Base-by-base conservation (phyloP, 2,113 vertebrate genomes). In the Grallaria varia region DNA sequence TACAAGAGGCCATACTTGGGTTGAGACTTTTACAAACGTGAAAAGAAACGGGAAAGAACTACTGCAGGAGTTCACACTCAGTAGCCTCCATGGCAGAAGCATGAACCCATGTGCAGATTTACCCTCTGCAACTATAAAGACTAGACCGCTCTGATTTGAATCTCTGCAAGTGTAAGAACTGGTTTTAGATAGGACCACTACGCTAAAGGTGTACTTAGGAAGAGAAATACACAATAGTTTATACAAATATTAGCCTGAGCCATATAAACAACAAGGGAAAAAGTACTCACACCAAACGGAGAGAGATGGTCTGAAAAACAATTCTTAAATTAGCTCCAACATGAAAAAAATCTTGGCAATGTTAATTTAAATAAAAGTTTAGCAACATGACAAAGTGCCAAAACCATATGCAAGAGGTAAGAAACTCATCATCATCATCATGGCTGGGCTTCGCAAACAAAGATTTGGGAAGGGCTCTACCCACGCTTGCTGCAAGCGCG, bases 31-130 rank as follows among this genome's bases (percentile, higher is more conserved):
- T 24, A 31, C 19, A 77, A 60, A 71, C 27, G 18, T n/a, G 18
- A 52, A 75, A 16, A 25, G 37, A 8, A 37, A 55, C 37, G 7
- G 6, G 7, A n/a, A 62, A 58, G 30, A 31, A 66, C 15, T 60
- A 33, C 24, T 56, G 22, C 33, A 55, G 21, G 35, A 72, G 22
- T 62, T 67, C 35, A 21, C 21, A 23, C 8, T 1, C 1, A 37
- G 14, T 39, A 64, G 24, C 14, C 12, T 64, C 17, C 1, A 0
- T n/a, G 59, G 30, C 9, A 78, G 49, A 64, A 40, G 10, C 24
- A 55, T 0, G 0, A 30, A 30, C 4, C 10, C 12, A 14, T 9
- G 22, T 45, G 33, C 22, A 40, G 33, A n/a, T 50, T 40, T 33
- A 37, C 14, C 7, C 14, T 56, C 27, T 60, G 14, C 9, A 69